Conservation (phyloP, 2,113 vertebrate species). For the Halcyon malimbica region DNA sequence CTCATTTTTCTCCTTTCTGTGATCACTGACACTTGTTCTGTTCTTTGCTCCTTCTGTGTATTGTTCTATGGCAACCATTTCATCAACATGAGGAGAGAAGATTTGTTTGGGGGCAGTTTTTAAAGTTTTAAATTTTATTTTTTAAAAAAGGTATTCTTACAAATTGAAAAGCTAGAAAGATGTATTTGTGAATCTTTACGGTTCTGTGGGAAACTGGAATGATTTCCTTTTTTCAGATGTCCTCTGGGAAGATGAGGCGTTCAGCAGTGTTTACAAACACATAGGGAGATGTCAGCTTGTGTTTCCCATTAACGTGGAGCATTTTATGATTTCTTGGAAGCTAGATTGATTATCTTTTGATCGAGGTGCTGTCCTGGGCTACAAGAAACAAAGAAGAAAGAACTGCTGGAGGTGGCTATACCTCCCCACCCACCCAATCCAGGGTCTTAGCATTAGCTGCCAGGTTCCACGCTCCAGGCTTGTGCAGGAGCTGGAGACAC, state of each 20-base stretch:
- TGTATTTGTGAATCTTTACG: background rate
- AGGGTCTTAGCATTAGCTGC: background rate
- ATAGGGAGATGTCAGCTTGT: background rate
- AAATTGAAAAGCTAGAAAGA: background rate
- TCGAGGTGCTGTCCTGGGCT: background rate
- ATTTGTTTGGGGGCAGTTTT: background rate
- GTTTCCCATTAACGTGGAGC: background rate
- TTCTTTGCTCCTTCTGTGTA: background rate
- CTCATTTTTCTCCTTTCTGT: background rate
- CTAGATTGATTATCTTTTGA: background rate
- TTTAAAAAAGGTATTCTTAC: background rate
- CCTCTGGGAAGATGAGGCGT: background rate
- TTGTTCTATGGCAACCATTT: background rate
- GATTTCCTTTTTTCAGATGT: background rate
- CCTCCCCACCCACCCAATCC: background rate
- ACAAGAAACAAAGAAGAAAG: background rate
- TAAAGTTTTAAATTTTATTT: background rate
- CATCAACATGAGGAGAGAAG: background rate
- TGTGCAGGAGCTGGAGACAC: background rate
- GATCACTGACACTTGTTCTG: background rate
- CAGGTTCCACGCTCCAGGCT: background rate
- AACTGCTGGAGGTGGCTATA: background rate
- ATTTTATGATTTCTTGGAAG: background rate
- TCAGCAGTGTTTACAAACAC: background rate
- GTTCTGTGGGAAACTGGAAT: background rate